Base-by-base conservation (phyloP, 2,113 vertebrate genomes). In the Chloroceryle aenea region DNA sequence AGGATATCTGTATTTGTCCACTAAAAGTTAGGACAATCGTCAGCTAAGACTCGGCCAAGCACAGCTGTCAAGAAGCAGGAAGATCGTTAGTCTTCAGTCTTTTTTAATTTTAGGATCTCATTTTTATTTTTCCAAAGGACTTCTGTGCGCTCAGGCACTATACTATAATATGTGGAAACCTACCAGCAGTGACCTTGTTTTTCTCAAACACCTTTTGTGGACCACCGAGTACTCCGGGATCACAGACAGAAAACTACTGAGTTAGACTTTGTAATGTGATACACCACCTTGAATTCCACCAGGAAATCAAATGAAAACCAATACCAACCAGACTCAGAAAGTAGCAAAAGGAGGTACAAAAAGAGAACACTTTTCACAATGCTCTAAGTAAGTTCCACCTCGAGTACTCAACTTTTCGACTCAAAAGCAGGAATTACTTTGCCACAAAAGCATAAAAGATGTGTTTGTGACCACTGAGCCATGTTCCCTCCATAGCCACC, bases 111-210 rank as follows among this genome's bases (percentile, higher is more conserved):
- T 32, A 63, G 8, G 14, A 50, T 4, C 27, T 50, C n/a, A 9
- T 6, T 4, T 30, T 8, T 7, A 45, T 59, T 43, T 67, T n/a
- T 14, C 50, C 12, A 17, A 42, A 67, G 45, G 30, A 25, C 27
- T 64, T 32, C 2, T 0, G 7, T 5, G 34, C 52, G 12, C 1
- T 0, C 32, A n/a, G 18, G 38, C 25, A 17, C 36, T 58, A 23
- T 27, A 38, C n/a, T 19, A 3, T 10, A 52, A 55, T 1, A 34
- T 5, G 18, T 11, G 27, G 6, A 90, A 90, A 85, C 9, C 47
- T 23, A n/a, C 3, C 23, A 14, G 58, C 36, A 73, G 40, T 2
- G 29, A 48, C 68, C 67, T 73, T 14, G 20, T 36, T 85, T 80
- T 90, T 42, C 75, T 58, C 30, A 14, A 10, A 36, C 62, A 56